Evolutionary conservation across 1,140 invertebrate species (phyloP).

Genomic region (Ceratina japonica): DNA sequence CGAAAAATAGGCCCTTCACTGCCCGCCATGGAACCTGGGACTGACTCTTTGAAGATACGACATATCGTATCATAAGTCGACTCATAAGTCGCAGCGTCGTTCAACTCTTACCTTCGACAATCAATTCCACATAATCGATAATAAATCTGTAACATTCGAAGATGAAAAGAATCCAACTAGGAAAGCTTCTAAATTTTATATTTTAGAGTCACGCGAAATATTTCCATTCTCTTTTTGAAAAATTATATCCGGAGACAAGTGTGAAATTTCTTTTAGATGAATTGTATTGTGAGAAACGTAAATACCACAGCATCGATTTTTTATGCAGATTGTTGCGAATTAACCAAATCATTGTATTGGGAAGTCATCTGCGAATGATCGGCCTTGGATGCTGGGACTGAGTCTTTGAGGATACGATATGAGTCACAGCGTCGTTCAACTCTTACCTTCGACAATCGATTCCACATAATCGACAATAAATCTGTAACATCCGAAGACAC

Average conservation of each 20-base stretch:
- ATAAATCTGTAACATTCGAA: neutral
- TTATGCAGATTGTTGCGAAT: neutral
- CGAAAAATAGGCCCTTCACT: constrained; percentile 5
- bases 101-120: constrained; percentile 7
- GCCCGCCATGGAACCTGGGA: constrained; percentile 1
- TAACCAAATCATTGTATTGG: constrained; percentile 30
- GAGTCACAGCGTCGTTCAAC: constrained; percentile 41
- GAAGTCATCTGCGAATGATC: constrained; percentile 27
- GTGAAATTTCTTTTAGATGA: too few relatives aligned
- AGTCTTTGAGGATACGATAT: constrained; percentile 19
- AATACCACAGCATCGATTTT: too few relatives aligned
- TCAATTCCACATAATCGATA: constrained; percentile 12
- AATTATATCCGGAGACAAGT: too few relatives aligned
- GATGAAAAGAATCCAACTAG: neutral
- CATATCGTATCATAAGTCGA: too few relatives aligned
- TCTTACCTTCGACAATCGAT: constrained; percentile 3
- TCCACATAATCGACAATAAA: constrained; percentile 11
- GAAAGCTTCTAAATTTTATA: neutral
- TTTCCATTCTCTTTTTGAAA: too few relatives aligned
- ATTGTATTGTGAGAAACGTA: too few relatives aligned
- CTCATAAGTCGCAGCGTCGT: constrained; percentile 40
- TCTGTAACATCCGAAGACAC: neutral
- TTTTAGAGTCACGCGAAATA: too few relatives aligned
- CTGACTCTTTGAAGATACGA: constrained; percentile 21
- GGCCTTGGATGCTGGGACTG: neutral